phyloP scores from a whole-genome alignment of 2,113 vertebrate species.

The Cryptoleucopteryx plumbea region DNA sequence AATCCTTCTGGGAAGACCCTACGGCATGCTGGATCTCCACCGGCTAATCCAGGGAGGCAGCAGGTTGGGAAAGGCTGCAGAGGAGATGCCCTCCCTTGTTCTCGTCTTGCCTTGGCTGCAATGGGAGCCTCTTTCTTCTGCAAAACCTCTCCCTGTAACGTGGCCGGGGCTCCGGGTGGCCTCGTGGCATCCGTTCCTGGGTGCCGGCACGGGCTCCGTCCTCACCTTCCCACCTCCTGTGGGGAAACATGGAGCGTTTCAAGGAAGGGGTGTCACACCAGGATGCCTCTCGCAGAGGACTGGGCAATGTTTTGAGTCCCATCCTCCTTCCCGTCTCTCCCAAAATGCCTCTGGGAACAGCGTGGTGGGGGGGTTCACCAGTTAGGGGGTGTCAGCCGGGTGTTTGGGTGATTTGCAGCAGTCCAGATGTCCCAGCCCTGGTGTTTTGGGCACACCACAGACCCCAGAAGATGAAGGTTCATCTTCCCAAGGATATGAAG shows the following conservation, averaged over 20 bases:
- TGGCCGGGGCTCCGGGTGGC: neutral
- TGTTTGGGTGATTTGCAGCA: neutral
- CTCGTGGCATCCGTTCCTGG: accelerated
- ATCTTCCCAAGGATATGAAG: neutral
- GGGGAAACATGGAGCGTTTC: accelerated
- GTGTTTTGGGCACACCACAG: neutral
- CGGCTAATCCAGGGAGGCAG: neutral
- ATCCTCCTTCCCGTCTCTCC: neutral
- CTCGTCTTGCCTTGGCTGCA: neutral
- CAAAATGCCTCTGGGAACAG: neutral
- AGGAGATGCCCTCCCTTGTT: neutral
- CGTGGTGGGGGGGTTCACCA: accelerated
- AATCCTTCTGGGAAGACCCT: neutral
- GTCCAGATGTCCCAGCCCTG: neutral
- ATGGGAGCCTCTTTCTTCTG: neutral
- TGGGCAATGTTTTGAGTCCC: neutral
- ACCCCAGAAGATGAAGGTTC: neutral
- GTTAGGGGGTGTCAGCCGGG: neutral
- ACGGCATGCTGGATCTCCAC: neutral
- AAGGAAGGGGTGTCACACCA: neutral
- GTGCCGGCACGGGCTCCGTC: neutral
- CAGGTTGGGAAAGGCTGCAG: neutral
- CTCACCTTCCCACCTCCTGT: neutral
- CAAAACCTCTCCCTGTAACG: accelerated
- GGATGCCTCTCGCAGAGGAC: neutral